Base-by-base conservation (phyloP, 2,888 invertebrate genomes). In the Pandemis corylana region DNA sequence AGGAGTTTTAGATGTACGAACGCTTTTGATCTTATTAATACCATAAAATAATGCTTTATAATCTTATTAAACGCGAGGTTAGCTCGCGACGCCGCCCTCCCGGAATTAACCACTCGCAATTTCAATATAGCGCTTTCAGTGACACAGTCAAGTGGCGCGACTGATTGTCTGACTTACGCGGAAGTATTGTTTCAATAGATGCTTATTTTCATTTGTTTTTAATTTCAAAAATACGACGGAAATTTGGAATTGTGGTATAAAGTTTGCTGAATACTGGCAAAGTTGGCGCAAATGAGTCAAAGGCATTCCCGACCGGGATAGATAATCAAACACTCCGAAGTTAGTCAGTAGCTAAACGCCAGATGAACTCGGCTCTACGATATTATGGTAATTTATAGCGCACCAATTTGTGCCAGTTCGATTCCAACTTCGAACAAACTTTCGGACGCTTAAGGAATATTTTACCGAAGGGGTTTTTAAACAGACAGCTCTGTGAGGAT, bases 21-120 rank as follows among this genome's bases (percentile, higher is more conserved):
- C 95, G 95, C 96, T 96, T 96, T 96, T 96, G 96, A 96, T 96
- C 96, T 96, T 95, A 96, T 96, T 96, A 96, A 96, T 96, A 95
- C 96, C 95, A 95, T 95, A 95, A 96, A 96, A 96, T 96, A 96
- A 96, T 96, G 95, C 96, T 95, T 95, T 95, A 95, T 96, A 96
- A 96, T 96, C 96, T 96, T 96, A 96, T 96, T 96, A 96, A 95
- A 95, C 95, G 95, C 95, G 95, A 96, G 96, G 96, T 96, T 96
- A 96, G 95, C 94, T 95, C 94, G 94, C 89, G 88, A 87, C 84
- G 87, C 46, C 85, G 87, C 92, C 90, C 93, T 90, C 80, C 84
- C 80, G 80, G 82, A 85, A 87, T 87, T 88, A 89, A 89, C 85
- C 87, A 83, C 85, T 82, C 80, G 84, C 84, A 86, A 88, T 92